Conservation (phyloP, 2,113 vertebrate species). For the Rana temporaria region DNA sequence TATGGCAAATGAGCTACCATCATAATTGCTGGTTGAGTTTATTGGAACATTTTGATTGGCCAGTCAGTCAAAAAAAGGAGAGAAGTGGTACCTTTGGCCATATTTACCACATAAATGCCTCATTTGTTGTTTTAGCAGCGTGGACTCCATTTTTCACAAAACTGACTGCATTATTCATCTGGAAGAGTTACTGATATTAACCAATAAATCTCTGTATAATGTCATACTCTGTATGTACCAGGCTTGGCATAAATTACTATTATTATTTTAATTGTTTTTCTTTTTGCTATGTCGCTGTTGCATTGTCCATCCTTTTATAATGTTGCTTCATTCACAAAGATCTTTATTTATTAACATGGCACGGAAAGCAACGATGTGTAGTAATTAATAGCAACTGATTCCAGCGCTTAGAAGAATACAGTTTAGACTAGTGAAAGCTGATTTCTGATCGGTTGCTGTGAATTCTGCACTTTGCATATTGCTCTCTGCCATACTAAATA, state of each 20-base stretch:
- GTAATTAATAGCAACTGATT: background rate
- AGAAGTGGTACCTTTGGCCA: constrained; percentile 13
- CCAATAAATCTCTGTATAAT: constrained; percentile 54
- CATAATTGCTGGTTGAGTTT: too few relatives aligned
- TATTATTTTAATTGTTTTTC: background rate
- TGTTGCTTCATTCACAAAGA: constrained; percentile 1
- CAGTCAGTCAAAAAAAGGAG: background rate
- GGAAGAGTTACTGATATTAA: constrained; percentile 47
- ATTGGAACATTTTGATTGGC: constrained; percentile 3
- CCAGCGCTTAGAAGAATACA: too few relatives aligned
- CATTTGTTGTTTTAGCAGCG: constrained; percentile 16
- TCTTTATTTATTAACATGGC: background rate
- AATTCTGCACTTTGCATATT: too few relatives aligned
- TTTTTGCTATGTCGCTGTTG: constrained; percentile 15
- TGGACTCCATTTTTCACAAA: constrained; percentile 25
- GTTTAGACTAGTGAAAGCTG: too few relatives aligned
- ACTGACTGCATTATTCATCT: constrained; percentile 32
- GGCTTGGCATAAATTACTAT: constrained; percentile 46
- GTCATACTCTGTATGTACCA: constrained; percentile 49
- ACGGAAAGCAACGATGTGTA: background rate
- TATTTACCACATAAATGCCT: constrained; percentile 38
- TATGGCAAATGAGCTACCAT: too few relatives aligned
- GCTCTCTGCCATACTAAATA: too few relatives aligned
- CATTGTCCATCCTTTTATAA: constrained; percentile 34
- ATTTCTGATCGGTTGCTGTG: too few relatives aligned